Percentiles rank a stretch among this genome's conserved stretches.
phyloP scores from a whole-genome alignment of 2,797 vertebrate genomes.

The Rachycentron canadum region DNA sequence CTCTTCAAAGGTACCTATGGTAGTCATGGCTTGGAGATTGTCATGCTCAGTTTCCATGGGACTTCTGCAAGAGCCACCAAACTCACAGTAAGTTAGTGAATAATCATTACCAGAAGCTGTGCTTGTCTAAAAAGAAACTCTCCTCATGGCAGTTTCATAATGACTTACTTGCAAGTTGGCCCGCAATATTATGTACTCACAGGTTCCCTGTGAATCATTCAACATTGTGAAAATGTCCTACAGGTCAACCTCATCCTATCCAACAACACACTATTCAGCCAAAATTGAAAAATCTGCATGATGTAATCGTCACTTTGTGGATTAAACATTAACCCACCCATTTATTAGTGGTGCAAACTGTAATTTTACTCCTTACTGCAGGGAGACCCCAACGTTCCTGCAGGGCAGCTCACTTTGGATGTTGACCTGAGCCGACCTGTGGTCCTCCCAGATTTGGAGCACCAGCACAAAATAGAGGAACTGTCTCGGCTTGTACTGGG shows the following conservation, averaged over 20 bases:
- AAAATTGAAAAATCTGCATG: no score
- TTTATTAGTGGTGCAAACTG: neutral
- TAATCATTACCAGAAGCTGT: neutral
- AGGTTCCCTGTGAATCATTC: neutral
- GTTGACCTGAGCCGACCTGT: constrained; percentile 91
- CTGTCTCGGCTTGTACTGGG: constrained; percentile 92
- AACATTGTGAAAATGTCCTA: neutral
- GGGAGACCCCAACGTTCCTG: constrained; percentile 99
- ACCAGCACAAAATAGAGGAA: constrained; percentile 90
- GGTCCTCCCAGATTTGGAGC: constrained; percentile 90
- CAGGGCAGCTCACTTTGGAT: constrained; percentile 95
- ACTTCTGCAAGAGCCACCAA: constrained; percentile 92
- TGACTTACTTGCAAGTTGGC: neutral
- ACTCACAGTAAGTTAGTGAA: constrained; percentile 90
- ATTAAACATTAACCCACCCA: neutral
- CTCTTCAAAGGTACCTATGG: constrained; percentile 99
- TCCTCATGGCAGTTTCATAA: neutral
- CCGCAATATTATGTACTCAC: neutral
- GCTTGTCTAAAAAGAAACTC: neutral
- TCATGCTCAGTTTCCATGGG: constrained; percentile 98
- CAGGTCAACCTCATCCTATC: neutral
- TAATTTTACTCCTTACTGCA: constrained; percentile 58
- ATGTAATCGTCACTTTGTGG: neutral
- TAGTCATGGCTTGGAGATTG: constrained; percentile 96
- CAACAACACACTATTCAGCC: neutral